Conservation (phyloP, 2,888 invertebrate genomes). For the Smittia aterrima region DNA sequence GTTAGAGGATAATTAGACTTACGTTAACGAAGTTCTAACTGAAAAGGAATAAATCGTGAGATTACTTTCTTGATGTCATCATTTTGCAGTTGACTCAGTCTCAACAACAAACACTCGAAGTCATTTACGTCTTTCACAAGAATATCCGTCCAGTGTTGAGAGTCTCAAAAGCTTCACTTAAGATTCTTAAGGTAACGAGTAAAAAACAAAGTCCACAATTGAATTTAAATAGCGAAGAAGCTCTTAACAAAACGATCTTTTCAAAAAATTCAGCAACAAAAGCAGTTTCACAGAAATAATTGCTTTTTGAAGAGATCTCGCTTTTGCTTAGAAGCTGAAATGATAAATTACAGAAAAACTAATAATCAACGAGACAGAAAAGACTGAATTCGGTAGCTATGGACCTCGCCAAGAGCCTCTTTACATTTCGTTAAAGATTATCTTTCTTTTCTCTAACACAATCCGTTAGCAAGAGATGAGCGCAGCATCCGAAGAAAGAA, state of each 20-base stretch:
- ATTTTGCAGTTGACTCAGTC: no score
- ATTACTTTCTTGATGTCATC: no score
- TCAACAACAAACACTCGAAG: no score
- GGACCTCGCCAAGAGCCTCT: slow-evolving; percentile 6
- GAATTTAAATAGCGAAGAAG: slow-evolving; percentile 1
- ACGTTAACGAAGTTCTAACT: no score
- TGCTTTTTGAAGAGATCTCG: slow-evolving; percentile 16
- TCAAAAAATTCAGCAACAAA: not conserved
- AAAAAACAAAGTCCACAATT: slow-evolving; percentile 1
- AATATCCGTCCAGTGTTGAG: no score
- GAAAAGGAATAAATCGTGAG: no score
- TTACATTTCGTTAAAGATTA: slow-evolving; percentile 22
- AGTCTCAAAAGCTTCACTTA: no score
- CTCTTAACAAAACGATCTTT: not conserved
- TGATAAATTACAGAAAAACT: slow-evolving; percentile 38
- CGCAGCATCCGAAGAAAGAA: slow-evolving; percentile 1
- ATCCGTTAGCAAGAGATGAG: slow-evolving; percentile 4
- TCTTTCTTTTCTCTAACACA: slow-evolving; percentile 21
- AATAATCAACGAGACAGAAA: slow-evolving; percentile 32
- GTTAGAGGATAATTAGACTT: no score
- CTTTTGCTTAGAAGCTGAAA: slow-evolving; percentile 7
- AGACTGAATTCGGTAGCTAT: slow-evolving; percentile 35
- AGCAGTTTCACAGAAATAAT: slow-evolving; percentile 6
- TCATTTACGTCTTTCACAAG: no score
- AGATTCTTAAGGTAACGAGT: not conserved